Base-by-base conservation (phyloP, 1,140 invertebrate genomes). In the Heliconius hewitsoni region DNA sequence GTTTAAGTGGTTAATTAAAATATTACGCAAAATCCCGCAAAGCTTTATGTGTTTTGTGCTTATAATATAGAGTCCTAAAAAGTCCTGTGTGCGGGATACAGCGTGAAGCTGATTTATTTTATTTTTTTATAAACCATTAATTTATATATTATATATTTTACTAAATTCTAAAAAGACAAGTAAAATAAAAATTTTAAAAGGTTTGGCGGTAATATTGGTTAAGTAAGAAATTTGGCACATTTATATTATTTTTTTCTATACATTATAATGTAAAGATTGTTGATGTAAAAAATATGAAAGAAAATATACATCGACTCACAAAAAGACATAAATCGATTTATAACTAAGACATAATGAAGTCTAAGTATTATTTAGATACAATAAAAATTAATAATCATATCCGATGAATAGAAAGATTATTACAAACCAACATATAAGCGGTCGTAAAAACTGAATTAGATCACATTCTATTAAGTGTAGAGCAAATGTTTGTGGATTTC, bases 331-430 rank as follows among this genome's bases (percentile, higher is more conserved):
- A 81, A 81, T 72, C 72, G 76, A 77, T 77, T 77, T 60, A 77
- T 77, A 80, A 73, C 74, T 75, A 8, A 79, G 78, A 79, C 52
- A 75, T 34, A 23, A 66, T 46, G 37, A 76, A 76, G 74, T 57
- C 66, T 71, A 34, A 52, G 70, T 70, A 76, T 80, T 74, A 74
- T 73, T 80, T 71, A 80, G 74, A 76, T 60, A 74, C 34, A 80
- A 80, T 80, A 76, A 71, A 23, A 80, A 80, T 80, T 80, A 76
- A 80, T 76, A 76, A 80, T 76, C 55, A 76, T 66, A 73, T 76
- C 18, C 52, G 70, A 80, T 74, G 74, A 80, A 80, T 76, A 73
- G 74, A 52, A 71, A 71, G 60, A 79, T 79, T 75, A 66, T 78
- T 73, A 60, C 30, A 37, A 37, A 73, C 13, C 37, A 30, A 42